A percentile compares a stretch with the other conserved stretches of the same genome.
These are phyloP conservation scores for Hyles euphorbiae DNA, from an alignment of 1,140 invertebrate genomes.

Conservation along the genomic window DNA sequence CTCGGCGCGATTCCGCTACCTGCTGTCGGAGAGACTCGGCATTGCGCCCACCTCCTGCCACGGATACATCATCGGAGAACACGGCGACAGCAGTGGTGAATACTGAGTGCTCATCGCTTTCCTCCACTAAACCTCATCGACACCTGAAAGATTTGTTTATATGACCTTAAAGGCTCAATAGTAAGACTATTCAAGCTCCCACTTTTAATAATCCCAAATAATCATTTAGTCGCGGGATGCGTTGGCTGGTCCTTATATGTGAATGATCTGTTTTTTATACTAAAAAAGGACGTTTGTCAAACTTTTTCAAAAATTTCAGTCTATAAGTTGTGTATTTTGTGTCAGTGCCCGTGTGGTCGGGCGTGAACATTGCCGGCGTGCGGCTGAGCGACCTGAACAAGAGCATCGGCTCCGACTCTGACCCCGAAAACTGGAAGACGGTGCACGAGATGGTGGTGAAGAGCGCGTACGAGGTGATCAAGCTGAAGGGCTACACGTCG, in stretches of 20 bases:
- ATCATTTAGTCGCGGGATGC: no score
- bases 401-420: constrained; percentile 81
- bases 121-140: no score
- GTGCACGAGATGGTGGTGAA: constrained; percentile 82
- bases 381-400: constrained; percentile 86
- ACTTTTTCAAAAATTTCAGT: no score
- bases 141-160: no score
- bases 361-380: constrained; percentile 93
- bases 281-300: no score
- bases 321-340: constrained; percentile 1
- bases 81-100: constrained; percentile 80
- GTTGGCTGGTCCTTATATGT: no score
- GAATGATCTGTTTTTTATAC: no score
- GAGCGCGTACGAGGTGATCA: constrained; percentile 93
- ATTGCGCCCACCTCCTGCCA: constrained; percentile 89
- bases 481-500: constrained; percentile 92
- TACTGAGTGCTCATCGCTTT: neutral
- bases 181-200: no score
- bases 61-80: constrained; percentile 90
- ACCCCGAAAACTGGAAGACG: constrained; percentile 87
- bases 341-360: constrained; percentile 93
- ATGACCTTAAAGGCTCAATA: no score
- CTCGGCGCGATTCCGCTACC: constrained; percentile 91
- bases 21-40: constrained; percentile 87
- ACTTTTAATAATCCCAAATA: no score